Conservation (phyloP, 2,113 vertebrate genomes). For the Nycticryphes semicollaris region DNA sequence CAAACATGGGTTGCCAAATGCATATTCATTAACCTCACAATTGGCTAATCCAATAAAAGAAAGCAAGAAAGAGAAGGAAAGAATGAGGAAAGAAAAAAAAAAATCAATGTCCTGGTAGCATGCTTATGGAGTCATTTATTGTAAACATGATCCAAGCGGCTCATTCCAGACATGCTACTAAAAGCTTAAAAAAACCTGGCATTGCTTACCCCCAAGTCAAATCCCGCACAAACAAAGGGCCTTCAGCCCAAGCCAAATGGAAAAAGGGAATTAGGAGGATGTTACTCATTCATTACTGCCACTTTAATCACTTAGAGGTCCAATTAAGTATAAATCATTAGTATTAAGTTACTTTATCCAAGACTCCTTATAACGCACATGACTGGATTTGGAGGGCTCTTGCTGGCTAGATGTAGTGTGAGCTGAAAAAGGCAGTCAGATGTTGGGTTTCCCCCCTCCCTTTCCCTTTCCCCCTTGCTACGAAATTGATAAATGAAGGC, state of each 20-base stretch:
- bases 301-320: slow-evolving; percentile 81
- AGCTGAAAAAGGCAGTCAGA: slow-evolving; percentile 77
- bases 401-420: slow-evolving; percentile 60
- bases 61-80: background rate
- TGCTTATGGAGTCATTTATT: slow-evolving; percentile 73
- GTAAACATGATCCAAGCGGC: slow-evolving; percentile 64
- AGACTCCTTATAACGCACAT: slow-evolving; percentile 65
- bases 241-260: slow-evolving; percentile 44
- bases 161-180: slow-evolving; percentile 1
- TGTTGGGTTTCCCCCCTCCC: slow-evolving; percentile 66
- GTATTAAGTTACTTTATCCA: slow-evolving; percentile 78
- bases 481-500: slow-evolving; percentile 87
- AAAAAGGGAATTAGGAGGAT: slow-evolving; percentile 66
- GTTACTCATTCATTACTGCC: slow-evolving; percentile 80
- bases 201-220: slow-evolving; percentile 11
- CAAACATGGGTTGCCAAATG: slow-evolving; percentile 69
- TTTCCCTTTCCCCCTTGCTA: slow-evolving; percentile 50
- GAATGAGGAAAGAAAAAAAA: background rate
- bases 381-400: slow-evolving; percentile 70
- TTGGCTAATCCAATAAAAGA: slow-evolving; percentile 68
- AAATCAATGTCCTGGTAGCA: slow-evolving; percentile 56
- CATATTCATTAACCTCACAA: slow-evolving; percentile 77
- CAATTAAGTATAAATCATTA: slow-evolving; percentile 86
- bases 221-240: slow-evolving; percentile 27
- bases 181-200: slow-evolving; percentile 51